Base-by-base conservation (phyloP, 2,888 invertebrate genomes). In the Hemicrepidius hirtus region DNA sequence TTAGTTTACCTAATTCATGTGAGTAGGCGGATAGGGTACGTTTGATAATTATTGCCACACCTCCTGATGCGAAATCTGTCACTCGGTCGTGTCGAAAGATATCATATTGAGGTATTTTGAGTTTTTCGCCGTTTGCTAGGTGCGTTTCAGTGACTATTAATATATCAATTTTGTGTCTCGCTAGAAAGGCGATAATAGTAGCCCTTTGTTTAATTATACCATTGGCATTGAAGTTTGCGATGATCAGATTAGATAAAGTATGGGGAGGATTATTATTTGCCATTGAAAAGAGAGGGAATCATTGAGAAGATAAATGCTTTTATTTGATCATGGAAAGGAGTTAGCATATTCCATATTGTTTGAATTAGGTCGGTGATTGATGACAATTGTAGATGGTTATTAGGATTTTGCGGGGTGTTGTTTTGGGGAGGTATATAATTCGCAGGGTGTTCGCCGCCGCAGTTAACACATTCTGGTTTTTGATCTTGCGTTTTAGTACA, bases 301-400 rank as follows among this genome's bases (percentile, higher is more conserved):
- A 46, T 16, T 46, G 44, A 46, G 16, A 46, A 46, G 18, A 46
- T 46, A 46, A 46, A 46, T 46, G 10, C 5, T 46, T 46, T 46
- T 46, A 46, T 46, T 46, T 46, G 44, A 46, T 16, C 44, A 46
- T 46, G 18, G 18, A 46, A 46, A 18, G 44, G 44, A 13, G 44
- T 46, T 46, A 46, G 16, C 18, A 46, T 46, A 3, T 46, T 46
- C 44, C 44, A 18, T 2, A 46, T 46, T 46, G 44, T 5, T 46
- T 46, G 44, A 9, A 46, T 46, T 46, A 16, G 16, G 44, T 46
- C 44, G 16, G 18, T 16, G 44, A 16, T 46, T 16, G 44, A 16
- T 18, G 18, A 16, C 18, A 16, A 16, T 46, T 46, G 16, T 46
- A 16, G 18, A 4, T 7, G 16, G 44, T 46, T 46, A 46, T 2